Evolutionary conservation across 23 tunicate species (phyloP), one percentile per base, ranked within the genome.

Genomic region (Phallusia fumigata): DNA sequence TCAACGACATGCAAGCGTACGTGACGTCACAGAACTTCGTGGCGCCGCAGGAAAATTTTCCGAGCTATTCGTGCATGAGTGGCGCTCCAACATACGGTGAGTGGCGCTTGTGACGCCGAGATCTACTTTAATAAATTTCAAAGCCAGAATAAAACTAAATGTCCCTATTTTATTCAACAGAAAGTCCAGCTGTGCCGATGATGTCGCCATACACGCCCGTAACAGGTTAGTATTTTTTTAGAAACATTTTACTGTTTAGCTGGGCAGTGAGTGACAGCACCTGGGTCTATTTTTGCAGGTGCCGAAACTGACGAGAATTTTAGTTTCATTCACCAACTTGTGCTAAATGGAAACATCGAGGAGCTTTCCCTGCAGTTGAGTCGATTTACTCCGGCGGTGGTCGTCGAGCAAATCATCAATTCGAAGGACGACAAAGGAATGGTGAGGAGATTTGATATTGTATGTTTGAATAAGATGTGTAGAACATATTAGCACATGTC

Each of bases 351-450:
- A 24, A 58, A 24, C 28, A 24, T 58, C 15, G 69, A 58, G 28
- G 69, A 58, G 16, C 11, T 58, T 58, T 58, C 69, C 28, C 2
- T 22, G 69, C 28, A 16, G 3, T 58, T 58, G 69, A 58, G 69
- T 13, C 69, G 28, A 58, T 24, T 58, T 24, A 2, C 69, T 22
- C 69, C 11, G 2, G 28, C 26, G 5, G 28, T 58, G 28, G 26
- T 58, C 15, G 69, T 10, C 47, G 47, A 40, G 10, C 47, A 40
- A 40, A 40, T 40, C 10, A 40, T 58, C 69, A 58, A 58, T 13
- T 22, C 69, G 3, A 58, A 58, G 69, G 69, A 58, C 69, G 69
- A 58, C 69, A 13, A 58, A 58, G 69, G 69, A 58, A 58, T 58
- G 69, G 69, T 58, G 16, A 58, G 69, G 8, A 5, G 28, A 58